Base-by-base conservation (phyloP, 2,113 vertebrate genomes). In the Colinus virginianus region DNA sequence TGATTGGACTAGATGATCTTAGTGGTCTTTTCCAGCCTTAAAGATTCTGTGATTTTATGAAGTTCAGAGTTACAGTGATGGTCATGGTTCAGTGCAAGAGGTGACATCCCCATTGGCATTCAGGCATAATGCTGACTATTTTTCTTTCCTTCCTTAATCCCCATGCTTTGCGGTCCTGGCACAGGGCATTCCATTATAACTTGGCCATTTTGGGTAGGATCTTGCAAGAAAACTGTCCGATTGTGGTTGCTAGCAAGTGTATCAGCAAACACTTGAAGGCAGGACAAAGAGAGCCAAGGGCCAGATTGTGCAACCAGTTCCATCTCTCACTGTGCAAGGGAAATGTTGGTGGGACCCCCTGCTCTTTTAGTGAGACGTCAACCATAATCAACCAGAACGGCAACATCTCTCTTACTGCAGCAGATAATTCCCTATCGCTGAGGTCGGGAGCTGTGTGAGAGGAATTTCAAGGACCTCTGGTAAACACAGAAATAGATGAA, bases 401-500 rank as follows among this genome's bases (percentile, higher is more conserved):
- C 71, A 91, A 85, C 61, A 51, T 71, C 48, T 79, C 87, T 78
- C 30, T 42, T 66, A 32, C 38, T 21, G 59, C 76, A 74, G 78
- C 59, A 87, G 49, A 84, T 87, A 90, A 77, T 7, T 55, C 75
- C 56, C 71, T 71, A 67, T 59, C 0, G 0, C 87, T 83, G 90
- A 93, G 87, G 84, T 92, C 84, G 62, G 94, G 78, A 93, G 67
- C 75, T 5, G 0, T 72, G 92, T 90, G 87, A 87, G 62, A 14
- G 1, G 59, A 81, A 93, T 96, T 87, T 96, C 87, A 94, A 94
- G 93, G 93, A 87, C 48, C 70, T 53, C 43, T 61, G 46, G 62
- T 76, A 92, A 95, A 79, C 64, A 78, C 84, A 0, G 2, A 90
- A 90, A 72, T 12, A 94, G 70, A 76, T 58, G 62, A 89, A 68